phyloP scores from a whole-genome alignment of 2,888 invertebrate species.

The Arrhopalites spinosus region DNA sequence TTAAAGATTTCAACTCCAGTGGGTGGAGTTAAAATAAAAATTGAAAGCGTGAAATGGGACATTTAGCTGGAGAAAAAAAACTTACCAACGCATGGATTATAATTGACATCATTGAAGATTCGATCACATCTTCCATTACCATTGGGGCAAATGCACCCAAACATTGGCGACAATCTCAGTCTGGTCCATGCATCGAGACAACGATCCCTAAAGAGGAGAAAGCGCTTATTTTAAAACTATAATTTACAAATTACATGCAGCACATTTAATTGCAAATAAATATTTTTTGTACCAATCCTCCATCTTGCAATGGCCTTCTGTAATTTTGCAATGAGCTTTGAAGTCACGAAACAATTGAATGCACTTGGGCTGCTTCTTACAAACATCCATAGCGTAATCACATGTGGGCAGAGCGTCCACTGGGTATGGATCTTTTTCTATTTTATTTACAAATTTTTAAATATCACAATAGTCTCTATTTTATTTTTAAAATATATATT shows the following conservation, averaged over 20 bases:
- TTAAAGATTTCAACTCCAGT: too few relatives aligned
- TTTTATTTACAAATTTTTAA: slow-evolving; percentile 49
- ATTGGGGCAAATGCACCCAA: slow-evolving; percentile 90
- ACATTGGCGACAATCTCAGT: slow-evolving; percentile 83
- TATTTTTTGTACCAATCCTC: slow-evolving; percentile 72
- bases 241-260: background rate
- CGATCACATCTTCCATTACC: slow-evolving; percentile 83
- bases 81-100: slow-evolving; percentile 94
- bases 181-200: slow-evolving; percentile 89
- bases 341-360: slow-evolving; percentile 82
- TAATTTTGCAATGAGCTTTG: slow-evolving; percentile 83
- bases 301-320: slow-evolving; percentile 86
- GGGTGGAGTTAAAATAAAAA: too few relatives aligned
- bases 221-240: too few relatives aligned
- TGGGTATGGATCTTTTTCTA: slow-evolving; percentile 88
- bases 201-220: slow-evolving; percentile 75
- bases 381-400: slow-evolving; percentile 84
- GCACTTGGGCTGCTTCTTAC: slow-evolving; percentile 80
- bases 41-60: too few relatives aligned
- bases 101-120: slow-evolving; percentile 86
- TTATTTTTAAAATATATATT: too few relatives aligned
- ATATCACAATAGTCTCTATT: background rate
- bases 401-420: slow-evolving; percentile 87
- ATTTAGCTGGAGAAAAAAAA: too few relatives aligned
- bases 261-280: background rate